phyloP scores from a whole-genome alignment of 2,797 vertebrate species.

The Myotis daubentonii region DNA sequence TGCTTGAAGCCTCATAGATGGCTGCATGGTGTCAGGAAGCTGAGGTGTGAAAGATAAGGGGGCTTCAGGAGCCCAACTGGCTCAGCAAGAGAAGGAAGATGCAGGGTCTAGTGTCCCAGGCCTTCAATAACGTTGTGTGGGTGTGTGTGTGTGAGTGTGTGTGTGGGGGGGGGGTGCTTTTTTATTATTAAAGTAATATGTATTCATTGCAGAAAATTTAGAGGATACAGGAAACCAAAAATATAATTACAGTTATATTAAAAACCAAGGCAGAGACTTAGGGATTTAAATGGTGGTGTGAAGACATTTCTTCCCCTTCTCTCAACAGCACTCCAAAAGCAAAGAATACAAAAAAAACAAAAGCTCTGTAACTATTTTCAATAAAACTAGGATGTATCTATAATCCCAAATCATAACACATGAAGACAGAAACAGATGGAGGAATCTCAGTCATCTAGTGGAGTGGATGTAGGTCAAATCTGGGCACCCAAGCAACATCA shows the following conservation, averaged over 20 bases:
- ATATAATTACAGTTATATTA: not conserved
- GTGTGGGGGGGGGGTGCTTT: not conserved
- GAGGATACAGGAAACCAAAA: constrained; percentile 7
- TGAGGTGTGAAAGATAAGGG: not conserved
- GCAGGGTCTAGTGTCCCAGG: not conserved
- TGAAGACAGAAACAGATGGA: not conserved
- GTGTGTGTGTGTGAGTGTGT: not conserved
- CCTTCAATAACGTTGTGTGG: not conserved
- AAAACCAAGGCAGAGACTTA: constrained; percentile 48
- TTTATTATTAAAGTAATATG: constrained; percentile 4
- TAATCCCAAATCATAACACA: constrained; percentile 15
- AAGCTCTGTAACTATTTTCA: constrained; percentile 52
- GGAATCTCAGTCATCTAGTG: not conserved
- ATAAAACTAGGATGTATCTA: constrained; percentile 14
- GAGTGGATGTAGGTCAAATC: not conserved
- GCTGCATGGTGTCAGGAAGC: not conserved
- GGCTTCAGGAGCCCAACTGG: not conserved
- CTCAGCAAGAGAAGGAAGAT: not conserved
- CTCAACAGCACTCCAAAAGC: constrained; percentile 17
- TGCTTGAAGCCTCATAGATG: not conserved
- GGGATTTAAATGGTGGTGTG: constrained; percentile 15
- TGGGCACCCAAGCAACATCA: not conserved
- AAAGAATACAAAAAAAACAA: constrained; percentile 39
- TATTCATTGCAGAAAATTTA: constrained; percentile 15
- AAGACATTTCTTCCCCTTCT: not conserved